Conservation (phyloP, 2,113 vertebrate genomes). For the Gulo gulo region DNA sequence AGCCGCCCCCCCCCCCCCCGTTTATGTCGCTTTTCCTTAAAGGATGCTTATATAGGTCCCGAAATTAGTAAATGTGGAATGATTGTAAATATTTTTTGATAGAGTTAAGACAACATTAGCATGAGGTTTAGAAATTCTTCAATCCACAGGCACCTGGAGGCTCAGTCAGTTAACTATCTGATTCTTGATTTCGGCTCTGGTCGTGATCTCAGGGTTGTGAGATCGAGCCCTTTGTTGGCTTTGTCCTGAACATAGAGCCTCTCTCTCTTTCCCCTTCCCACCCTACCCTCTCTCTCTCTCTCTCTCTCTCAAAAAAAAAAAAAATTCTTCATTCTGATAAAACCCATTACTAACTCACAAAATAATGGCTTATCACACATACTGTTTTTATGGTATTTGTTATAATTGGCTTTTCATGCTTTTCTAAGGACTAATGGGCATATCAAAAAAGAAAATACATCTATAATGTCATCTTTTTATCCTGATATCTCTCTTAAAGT, state of each 20-base stretch:
- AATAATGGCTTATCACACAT: background rate
- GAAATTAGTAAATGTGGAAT: background rate
- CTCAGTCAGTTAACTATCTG: no score
- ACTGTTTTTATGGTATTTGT: background rate
- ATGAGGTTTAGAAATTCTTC: background rate
- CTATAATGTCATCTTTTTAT: background rate
- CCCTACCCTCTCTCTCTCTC: background rate
- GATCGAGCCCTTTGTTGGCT: background rate
- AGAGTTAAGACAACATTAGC: background rate
- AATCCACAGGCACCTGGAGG: no score
- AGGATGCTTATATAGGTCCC: background rate
- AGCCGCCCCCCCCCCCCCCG: fast-evolving
- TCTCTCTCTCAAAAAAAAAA: background rate
- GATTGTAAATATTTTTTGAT: background rate
- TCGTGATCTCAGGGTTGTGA: background rate
- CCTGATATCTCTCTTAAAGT: background rate
- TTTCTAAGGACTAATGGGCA: background rate
- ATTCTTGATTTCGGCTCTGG: no score
- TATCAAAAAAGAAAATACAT: background rate
- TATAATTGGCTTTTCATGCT: background rate
- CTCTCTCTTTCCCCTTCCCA: background rate
- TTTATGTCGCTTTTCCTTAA: background rate
- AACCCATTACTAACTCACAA: background rate
- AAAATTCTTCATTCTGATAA: background rate
- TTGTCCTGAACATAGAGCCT: background rate